phyloP scores from a whole-genome alignment of 2,797 vertebrate genomes.

The Anguilla obscura region DNA sequence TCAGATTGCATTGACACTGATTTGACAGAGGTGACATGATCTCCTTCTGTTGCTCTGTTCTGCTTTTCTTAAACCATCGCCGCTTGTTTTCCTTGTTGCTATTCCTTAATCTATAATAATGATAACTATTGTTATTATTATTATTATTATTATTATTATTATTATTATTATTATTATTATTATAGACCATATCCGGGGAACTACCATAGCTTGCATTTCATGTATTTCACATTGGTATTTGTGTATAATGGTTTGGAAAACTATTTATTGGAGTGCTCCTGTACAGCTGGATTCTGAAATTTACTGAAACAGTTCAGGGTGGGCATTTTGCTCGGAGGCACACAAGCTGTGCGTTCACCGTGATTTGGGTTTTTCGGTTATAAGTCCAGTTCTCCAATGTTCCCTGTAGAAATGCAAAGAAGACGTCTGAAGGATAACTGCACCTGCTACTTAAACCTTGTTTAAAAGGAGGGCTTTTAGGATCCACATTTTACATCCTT shows the following conservation, averaged over 20 bases:
- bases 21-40: slow-evolving; percentile 48
- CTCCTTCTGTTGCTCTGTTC: slow-evolving; percentile 69
- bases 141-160: background rate
- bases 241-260: background rate
- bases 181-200: background rate
- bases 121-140: background rate
- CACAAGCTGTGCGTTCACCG: background rate
- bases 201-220: background rate
- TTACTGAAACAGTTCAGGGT: background rate
- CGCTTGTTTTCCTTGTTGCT: background rate
- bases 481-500: background rate
- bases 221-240: background rate
- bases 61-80: slow-evolving; percentile 63
- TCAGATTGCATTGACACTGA: slow-evolving; percentile 63
- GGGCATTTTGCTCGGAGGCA: background rate
- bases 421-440: background rate
- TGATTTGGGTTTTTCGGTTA: background rate
- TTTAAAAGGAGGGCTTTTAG: slow-evolving; percentile 12
- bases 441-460: background rate
- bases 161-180: slow-evolving; percentile 4
- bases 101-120: background rate
- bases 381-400: background rate
- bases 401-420: slow-evolving; percentile 10
- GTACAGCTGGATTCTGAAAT: background rate
- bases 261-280: background rate